Conservation (phyloP, 2,797 vertebrate genomes). For the Acomys russatus region DNA sequence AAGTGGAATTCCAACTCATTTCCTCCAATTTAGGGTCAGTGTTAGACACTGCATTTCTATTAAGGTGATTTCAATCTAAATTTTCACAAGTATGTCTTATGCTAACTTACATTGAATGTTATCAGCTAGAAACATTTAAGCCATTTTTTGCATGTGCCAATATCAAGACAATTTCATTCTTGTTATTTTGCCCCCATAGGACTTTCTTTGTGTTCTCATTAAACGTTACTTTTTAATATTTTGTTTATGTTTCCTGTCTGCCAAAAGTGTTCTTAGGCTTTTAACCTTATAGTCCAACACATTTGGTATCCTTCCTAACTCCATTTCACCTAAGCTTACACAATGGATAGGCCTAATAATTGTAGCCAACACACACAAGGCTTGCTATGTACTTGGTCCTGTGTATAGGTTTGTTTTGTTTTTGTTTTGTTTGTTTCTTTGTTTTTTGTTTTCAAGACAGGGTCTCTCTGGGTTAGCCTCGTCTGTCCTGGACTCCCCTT, state of each 20-base stretch:
- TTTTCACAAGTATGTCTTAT: background rate
- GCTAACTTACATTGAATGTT: slow-evolving; percentile 2
- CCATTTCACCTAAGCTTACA: background rate
- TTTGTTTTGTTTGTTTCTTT: too few relatives aligned
- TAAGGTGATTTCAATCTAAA: background rate
- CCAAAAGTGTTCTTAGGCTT: slow-evolving; percentile 22
- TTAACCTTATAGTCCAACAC: slow-evolving; percentile 8
- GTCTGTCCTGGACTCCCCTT: too few relatives aligned
- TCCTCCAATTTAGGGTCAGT: background rate
- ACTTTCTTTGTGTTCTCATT: background rate
- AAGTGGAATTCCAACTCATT: background rate
- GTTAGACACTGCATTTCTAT: background rate
- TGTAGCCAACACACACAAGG: background rate
- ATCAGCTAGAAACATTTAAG: background rate
- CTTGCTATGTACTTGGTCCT: background rate
- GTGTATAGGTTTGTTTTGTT: too few relatives aligned
- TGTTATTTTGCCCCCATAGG: background rate
- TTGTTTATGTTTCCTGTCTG: slow-evolving; percentile 31
- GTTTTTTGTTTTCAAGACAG: too few relatives aligned
- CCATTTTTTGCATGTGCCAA: background rate
- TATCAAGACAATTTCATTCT: background rate
- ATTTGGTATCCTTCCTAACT: background rate
- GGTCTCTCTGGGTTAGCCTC: too few relatives aligned
- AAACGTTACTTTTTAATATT: slow-evolving; percentile 5
- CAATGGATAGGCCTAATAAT: background rate